Conservation (phyloP, 53 echinoderm and acorn worm species). For the Temnopleurus reevesii region DNA sequence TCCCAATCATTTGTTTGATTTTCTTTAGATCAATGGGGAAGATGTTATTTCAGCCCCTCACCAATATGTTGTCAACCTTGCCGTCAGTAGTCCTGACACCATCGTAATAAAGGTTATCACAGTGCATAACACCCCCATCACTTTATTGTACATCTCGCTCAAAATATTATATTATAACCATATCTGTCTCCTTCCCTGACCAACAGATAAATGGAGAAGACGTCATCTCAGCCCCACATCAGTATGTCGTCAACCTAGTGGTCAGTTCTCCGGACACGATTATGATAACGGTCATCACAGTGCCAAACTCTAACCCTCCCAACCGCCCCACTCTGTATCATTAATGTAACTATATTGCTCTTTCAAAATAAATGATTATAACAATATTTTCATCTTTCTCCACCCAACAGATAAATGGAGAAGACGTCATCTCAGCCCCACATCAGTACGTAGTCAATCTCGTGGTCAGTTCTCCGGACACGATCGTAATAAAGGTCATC, state of each 20-base stretch:
- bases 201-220: slow-evolving; percentile 90
- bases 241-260: slow-evolving; percentile 92
- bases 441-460: slow-evolving; percentile 95
- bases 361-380: too few relatives aligned
- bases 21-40: too few relatives aligned
- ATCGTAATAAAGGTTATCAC: too few relatives aligned
- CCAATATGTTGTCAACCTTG: too few relatives aligned
- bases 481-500: slow-evolving; percentile 92
- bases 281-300: slow-evolving; percentile 89
- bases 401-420: slow-evolving; percentile 77
- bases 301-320: slow-evolving; percentile 65
- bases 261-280: slow-evolving; percentile 91
- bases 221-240: slow-evolving; percentile 80
- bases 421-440: slow-evolving; percentile 78
- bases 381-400: neutral
- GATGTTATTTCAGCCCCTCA: too few relatives aligned
- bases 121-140: too few relatives aligned
- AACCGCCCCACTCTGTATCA: neutral
- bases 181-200: neutral
- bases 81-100: too few relatives aligned
- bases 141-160: too few relatives aligned
- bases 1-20: too few relatives aligned
- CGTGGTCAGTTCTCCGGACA: slow-evolving; percentile 89
- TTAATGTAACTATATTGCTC: too few relatives aligned
- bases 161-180: neutral